Evolutionary conservation across 2,888 invertebrate genomes (phyloP).

Genomic region (Oxyscelio sp.): DNA sequence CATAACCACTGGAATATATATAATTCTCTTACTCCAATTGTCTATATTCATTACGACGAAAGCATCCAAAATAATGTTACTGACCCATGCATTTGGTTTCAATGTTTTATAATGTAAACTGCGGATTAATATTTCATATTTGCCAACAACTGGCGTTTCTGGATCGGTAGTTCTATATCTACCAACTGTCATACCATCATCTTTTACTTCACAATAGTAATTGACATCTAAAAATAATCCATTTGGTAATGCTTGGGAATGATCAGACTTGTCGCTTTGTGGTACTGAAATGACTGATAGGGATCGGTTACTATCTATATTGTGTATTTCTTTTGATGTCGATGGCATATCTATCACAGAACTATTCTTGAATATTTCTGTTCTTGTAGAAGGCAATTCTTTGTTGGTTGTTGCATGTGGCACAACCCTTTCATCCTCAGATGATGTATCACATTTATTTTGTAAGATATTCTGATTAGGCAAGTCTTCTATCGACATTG

Average conservation of each 20-base stretch:
- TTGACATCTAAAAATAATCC: neutral
- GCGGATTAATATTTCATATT: neutral
- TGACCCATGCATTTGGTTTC: neutral
- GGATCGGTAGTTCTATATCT: neutral
- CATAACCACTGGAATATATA: neutral
- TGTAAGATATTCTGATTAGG: too few relatives aligned
- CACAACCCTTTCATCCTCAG: too few relatives aligned
- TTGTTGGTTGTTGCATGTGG: too few relatives aligned
- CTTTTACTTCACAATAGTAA: neutral
- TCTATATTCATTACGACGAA: neutral
- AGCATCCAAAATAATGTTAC: neutral
- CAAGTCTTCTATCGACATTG: neutral
- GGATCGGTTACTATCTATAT: too few relatives aligned
- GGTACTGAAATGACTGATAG: neutral
- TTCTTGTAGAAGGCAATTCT: too few relatives aligned
- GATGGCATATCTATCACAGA: too few relatives aligned
- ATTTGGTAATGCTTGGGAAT: neutral
- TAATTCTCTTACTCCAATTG: neutral
- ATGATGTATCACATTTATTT: too few relatives aligned
- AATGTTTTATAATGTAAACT: neutral
- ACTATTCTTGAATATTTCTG: too few relatives aligned
- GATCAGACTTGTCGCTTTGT: neutral
- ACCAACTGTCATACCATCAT: neutral
- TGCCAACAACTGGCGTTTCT: neutral
- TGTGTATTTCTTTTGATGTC: too few relatives aligned